Evolutionary conservation across 2,797 vertebrate species (phyloP).

Genomic region (Eulemur mongoz): DNA sequence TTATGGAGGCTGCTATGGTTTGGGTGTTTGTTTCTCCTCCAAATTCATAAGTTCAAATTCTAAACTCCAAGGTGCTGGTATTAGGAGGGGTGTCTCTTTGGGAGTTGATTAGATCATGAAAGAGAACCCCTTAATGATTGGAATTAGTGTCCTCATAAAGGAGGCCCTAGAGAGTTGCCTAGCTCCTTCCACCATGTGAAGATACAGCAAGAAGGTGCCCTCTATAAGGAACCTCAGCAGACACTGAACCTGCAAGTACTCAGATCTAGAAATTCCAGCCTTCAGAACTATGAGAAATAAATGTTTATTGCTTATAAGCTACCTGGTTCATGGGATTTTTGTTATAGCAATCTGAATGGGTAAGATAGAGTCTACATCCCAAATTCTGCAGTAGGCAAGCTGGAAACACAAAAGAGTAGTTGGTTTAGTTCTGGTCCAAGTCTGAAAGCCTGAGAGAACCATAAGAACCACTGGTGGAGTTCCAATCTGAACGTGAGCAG

Average conservation of each 20-base stretch:
- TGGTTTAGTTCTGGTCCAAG: background rate
- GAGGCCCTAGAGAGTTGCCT: background rate
- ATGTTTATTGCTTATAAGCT: background rate
- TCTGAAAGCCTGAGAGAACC: background rate
- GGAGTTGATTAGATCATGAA: background rate
- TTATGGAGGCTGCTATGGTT: background rate
- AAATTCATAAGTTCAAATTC: background rate
- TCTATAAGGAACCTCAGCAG: background rate
- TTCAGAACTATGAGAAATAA: background rate
- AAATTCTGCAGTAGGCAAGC: background rate
- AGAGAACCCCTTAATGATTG: background rate
- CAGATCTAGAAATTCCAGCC: background rate
- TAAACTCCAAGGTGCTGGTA: background rate
- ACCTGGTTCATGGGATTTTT: background rate
- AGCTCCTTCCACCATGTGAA: fast-evolving
- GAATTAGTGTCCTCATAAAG: background rate
- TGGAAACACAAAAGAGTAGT: background rate
- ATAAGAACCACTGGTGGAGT: background rate
- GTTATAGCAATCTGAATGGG: background rate
- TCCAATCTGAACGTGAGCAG: background rate
- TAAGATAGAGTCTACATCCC: background rate
- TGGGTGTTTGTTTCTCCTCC: background rate
- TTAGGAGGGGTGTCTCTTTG: background rate
- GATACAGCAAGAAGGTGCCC: background rate
- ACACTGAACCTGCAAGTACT: background rate